These are phyloP conservation scores for Psylliodes chrysocephalus DNA, from an alignment of 2,888 invertebrate genomes.

Conservation along the genomic window DNA sequence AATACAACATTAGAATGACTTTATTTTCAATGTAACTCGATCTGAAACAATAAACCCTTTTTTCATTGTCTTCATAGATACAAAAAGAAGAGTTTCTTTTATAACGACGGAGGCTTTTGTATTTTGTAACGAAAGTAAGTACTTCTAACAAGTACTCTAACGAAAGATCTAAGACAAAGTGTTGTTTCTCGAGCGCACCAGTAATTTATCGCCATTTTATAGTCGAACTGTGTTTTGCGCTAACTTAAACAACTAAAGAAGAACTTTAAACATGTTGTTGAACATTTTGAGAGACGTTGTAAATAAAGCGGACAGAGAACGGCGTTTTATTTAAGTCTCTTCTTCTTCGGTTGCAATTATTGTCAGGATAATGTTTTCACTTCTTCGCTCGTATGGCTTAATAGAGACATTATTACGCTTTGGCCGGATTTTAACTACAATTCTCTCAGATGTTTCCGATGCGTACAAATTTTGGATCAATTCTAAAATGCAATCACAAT, in stretches of 20 bases:
- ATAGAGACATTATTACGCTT: constrained; percentile 3
- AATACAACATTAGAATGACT: no score
- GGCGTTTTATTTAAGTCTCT: neutral
- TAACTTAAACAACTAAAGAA: constrained; percentile 1
- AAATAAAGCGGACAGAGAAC: constrained; percentile 4
- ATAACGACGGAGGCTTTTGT: no score
- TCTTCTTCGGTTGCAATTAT: constrained; percentile 13
- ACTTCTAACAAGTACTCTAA: constrained; percentile 3
- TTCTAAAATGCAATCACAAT: no score
- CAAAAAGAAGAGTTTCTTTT: no score
- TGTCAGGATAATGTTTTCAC: constrained; percentile 15
- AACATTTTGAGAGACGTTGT: constrained; percentile 16
- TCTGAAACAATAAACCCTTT: no score
- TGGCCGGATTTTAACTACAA: no score
- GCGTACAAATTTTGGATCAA: no score
- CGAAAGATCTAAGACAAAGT: constrained; percentile 16
- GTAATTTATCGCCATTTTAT: constrained; percentile 18
- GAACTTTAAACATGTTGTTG: constrained; percentile 12
- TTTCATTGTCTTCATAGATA: no score
- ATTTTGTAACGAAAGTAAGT: no score
- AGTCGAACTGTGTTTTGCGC: constrained; percentile 15
- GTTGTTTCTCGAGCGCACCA: neutral
- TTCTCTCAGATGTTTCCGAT: no score
- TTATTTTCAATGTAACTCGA: no score
- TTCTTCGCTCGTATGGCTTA: neutral